These are phyloP conservation scores for Python bivittatus DNA, from an alignment of 2,113 vertebrate species.

Conservation along the genomic window DNA sequence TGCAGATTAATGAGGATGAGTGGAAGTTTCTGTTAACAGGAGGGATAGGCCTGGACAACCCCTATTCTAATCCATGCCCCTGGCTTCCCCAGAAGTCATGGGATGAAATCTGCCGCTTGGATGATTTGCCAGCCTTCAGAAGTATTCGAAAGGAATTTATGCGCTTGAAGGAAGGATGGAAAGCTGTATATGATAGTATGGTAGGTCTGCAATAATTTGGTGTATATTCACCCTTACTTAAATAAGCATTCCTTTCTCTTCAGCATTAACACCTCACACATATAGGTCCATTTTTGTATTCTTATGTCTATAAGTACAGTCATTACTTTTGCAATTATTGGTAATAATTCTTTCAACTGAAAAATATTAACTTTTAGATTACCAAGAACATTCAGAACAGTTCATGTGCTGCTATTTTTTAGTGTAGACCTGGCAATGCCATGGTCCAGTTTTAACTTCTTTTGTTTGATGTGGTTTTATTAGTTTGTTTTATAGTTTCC, in stretches of 20 bases:
- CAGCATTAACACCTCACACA: too few species aligned
- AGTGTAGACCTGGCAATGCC: neutral
- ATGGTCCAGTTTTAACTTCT: neutral
- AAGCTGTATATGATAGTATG: constrained; percentile 83
- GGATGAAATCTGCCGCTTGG: constrained; percentile 87
- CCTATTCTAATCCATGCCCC: constrained; percentile 79
- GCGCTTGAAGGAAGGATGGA: constrained; percentile 80
- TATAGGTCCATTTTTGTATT: neutral
- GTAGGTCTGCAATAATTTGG: constrained; percentile 65
- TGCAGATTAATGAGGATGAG: constrained; percentile 80
- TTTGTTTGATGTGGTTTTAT: neutral
- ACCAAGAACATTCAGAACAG: neutral
- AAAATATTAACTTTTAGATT: neutral
- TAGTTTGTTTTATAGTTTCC: neutral
- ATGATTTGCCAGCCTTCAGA: constrained; percentile 76
- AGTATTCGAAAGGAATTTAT: constrained; percentile 76
- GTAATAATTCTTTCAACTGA: neutral
- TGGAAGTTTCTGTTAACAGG: constrained; percentile 90
- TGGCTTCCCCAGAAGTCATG: constrained; percentile 88
- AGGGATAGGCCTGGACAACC: constrained; percentile 86
- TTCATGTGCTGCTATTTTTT: neutral
- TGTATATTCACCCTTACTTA: neutral
- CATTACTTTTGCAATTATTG: neutral
- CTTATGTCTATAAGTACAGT: neutral
- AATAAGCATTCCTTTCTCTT: neutral